Percentiles rank a stretch among this genome's conserved stretches.
Evolutionary conservation across 2,797 vertebrate genomes (phyloP).

Genomic region (Pampus argenteus): DNA sequence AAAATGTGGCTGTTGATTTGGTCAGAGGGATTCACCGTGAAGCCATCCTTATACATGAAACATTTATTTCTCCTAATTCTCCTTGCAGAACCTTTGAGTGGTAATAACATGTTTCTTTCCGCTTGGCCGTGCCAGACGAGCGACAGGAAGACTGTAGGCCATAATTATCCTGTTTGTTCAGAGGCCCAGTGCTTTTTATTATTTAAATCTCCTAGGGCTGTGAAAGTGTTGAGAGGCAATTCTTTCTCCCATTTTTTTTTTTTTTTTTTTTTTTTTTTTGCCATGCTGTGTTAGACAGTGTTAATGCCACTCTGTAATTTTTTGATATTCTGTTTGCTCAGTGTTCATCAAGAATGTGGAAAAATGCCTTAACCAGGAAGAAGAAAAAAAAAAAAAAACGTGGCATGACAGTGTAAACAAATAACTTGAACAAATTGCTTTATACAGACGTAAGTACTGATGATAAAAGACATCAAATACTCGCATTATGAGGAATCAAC

Average conservation of each 20-base stretch:
- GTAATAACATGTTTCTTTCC: constrained; percentile 87
- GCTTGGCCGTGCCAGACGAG: constrained; percentile 83
- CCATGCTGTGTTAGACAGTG: constrained; percentile 84
- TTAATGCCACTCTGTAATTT: constrained; percentile 84
- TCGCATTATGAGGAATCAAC: constrained; percentile 47
- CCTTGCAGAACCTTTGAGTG: constrained; percentile 83
- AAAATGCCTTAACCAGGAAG: constrained; percentile 62
- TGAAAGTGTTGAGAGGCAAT: constrained; percentile 83
- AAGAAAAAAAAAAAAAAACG: no score
- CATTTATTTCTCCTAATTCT: constrained; percentile 84
- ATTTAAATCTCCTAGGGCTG: constrained; percentile 91
- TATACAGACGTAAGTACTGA: constrained; percentile 43
- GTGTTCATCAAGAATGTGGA: constrained; percentile 78
- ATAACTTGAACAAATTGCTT: constrained; percentile 72
- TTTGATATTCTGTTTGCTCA: constrained; percentile 78
- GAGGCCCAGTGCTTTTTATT: constrained; percentile 88
- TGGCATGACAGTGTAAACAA: constrained; percentile 71
- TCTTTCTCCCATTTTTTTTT: constrained; percentile 84
- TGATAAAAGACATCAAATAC: constrained; percentile 50
- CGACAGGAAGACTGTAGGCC: constrained; percentile 87
- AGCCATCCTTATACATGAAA: constrained; percentile 79
- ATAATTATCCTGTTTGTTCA: constrained; percentile 92
- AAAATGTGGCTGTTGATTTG: constrained; percentile 65
- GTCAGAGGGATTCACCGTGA: constrained; percentile 69
- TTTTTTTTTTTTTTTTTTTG: no score